Base-by-base conservation (phyloP, 2,113 vertebrate genomes). In the Damaliscus lunatus region DNA sequence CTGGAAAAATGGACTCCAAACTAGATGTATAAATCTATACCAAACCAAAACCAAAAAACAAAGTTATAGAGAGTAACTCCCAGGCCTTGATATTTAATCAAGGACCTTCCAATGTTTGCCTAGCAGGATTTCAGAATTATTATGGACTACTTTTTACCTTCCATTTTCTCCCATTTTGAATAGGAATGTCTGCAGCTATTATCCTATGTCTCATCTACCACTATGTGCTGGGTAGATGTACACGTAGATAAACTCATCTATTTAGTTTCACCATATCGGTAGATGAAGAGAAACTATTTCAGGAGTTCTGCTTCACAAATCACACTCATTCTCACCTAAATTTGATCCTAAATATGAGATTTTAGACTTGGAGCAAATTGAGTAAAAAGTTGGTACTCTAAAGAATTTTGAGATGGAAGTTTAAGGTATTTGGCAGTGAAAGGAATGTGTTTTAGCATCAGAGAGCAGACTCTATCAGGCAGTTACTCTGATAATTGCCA, bases 211-310 rank as follows among this genome's bases (percentile, higher is more conserved):
- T 4, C 59, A 19, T 4, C 16, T 50, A 71, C 13, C 10, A 43
- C 0, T 31, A 3, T n/a, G 6, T 5, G 0, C 12, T 59, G 29
- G 16, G 9, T 19, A 81, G 78, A 48, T 13, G 21, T 7, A 43
- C 5, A 67, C 50, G 16, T 19, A 78, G 29, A 52, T 36, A 13
- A 43, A 50, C 19, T 64, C 36, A 33, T 57, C 53, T 83, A 15
- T 33, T 64, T 3, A 8, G 12, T 77, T 55, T 77, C 19, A 25
- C 6, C 10, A 59, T 27, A 21, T 57, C n/a, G 59, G 14, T 19
- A 77, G 36, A n/a, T 16, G 13, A 46, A 46, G 59, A 74, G 2
- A 55, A 86, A 36, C 1, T 43, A 36, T 36, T 50, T 11, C 8
- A 43, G 33, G 81, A 74, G 11, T 43, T 48, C 31, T 40, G 11